Evolutionary conservation across 1,140 invertebrate species (phyloP).

Genomic region (Brachionus koreanus): DNA sequence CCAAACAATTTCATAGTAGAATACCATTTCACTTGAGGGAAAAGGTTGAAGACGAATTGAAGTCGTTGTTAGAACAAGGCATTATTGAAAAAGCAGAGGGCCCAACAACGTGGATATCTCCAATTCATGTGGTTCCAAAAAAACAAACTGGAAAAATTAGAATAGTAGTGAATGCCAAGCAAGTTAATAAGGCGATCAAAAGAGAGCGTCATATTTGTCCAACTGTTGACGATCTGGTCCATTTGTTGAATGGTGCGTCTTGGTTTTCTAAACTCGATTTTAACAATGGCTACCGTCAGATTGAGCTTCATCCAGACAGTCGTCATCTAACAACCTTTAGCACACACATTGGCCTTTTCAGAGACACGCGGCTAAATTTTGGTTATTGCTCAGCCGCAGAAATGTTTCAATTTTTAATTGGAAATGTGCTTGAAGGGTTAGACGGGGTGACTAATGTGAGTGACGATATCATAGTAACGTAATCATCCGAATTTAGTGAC

Average conservation of each 20-base stretch:
- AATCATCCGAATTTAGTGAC: too few species aligned
- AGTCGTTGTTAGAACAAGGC: constrained; percentile 45
- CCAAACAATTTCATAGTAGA: background rate
- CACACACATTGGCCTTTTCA: background rate
- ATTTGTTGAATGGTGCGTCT: background rate
- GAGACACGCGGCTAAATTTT: background rate
- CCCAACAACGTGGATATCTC: constrained; percentile 50
- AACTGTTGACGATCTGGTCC: background rate
- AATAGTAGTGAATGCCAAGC: background rate
- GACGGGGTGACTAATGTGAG: background rate
- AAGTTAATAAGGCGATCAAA: background rate
- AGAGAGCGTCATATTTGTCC: background rate
- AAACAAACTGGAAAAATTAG: constrained; percentile 44
- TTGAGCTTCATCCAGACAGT: background rate
- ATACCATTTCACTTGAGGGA: background rate
- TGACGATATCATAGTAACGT: background rate
- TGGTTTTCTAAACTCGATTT: background rate
- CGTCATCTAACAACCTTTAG: background rate
- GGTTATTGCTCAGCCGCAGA: background rate
- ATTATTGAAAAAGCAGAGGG: constrained; percentile 49
- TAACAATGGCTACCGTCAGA: background rate
- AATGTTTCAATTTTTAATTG: background rate
- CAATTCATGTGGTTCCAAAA: constrained; percentile 47
- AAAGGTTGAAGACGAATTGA: constrained; percentile 45
- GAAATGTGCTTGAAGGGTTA: background rate